A percentile compares a stretch with the other conserved stretches of the same genome.
phyloP scores from a whole-genome alignment of 2,888 invertebrate genomes.

The Agrenia bidenticulata region DNA sequence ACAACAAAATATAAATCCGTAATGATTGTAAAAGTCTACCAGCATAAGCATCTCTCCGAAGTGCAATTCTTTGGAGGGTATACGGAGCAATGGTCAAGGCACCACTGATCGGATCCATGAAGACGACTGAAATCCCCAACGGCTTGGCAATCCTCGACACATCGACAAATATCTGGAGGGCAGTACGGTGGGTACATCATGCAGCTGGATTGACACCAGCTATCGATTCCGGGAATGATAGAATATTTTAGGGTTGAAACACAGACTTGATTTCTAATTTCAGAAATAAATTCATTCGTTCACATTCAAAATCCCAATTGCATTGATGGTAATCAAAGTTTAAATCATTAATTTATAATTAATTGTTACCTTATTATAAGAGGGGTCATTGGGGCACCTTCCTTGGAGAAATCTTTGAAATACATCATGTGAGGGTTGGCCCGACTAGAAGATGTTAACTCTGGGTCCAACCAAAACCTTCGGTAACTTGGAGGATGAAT shows the following conservation, averaged over 20 bases:
- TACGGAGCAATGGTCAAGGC: conserved; percentile 81
- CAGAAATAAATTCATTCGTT: neutral
- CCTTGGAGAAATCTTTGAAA: conserved; percentile 70
- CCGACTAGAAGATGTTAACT: conserved; percentile 65
- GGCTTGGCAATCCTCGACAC: conserved; percentile 78
- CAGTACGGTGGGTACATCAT: conserved; percentile 84
- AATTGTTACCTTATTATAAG: conserved; percentile 39
- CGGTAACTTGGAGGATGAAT: conserved; percentile 63
- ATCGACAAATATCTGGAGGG: conserved; percentile 71
- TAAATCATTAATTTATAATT: neutral
- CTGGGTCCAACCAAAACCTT: conserved; percentile 67
- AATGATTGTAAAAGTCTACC: conserved; percentile 55
- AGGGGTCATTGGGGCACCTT: conserved; percentile 57
- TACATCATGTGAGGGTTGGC: conserved; percentile 74
- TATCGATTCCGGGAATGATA: conserved; percentile 70
- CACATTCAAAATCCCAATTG: no score
- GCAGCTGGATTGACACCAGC: conserved; percentile 83
- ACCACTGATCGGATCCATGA: conserved; percentile 75
- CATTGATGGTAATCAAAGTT: no score
- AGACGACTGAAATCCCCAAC: conserved; percentile 72
- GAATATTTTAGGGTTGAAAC: conserved; percentile 1
- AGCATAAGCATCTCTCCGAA: conserved; percentile 70
- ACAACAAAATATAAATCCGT: neutral
- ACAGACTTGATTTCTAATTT: conserved; percentile 12
- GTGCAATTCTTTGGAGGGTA: conserved; percentile 72